phyloP scores from a whole-genome alignment of 2,888 invertebrate genomes.

The Phragmatobia fuliginosa region DNA sequence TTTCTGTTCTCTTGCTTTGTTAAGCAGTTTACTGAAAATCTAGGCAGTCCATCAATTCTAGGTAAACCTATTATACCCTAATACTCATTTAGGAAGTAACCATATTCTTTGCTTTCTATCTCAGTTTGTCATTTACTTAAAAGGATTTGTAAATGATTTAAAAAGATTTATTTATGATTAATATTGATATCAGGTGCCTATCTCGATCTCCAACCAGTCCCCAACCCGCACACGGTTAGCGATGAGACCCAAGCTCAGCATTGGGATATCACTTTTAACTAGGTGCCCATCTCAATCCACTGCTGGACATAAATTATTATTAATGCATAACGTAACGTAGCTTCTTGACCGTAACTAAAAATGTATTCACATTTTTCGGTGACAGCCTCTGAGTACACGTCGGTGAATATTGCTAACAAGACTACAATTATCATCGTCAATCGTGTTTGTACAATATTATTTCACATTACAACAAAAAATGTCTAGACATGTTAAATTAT shows the following conservation, averaged over 20 bases:
- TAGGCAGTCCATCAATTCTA: background rate
- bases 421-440: slow-evolving; percentile 29
- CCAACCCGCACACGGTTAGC: too few species aligned
- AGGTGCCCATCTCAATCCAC: too few species aligned
- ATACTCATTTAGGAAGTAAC: too few species aligned
- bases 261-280: too few species aligned
- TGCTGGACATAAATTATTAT: background rate
- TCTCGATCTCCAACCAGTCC: too few species aligned
- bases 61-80: too few species aligned
- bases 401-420: slow-evolving; percentile 38
- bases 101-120: too few species aligned
- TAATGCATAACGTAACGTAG: background rate
- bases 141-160: too few species aligned
- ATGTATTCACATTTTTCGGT: background rate
- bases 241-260: too few species aligned
- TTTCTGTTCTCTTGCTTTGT: background rate
- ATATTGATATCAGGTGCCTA: too few species aligned
- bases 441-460: slow-evolving; percentile 31
- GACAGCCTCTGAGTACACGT: slow-evolving; percentile 17
- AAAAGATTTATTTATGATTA: too few species aligned
- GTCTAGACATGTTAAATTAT: slow-evolving; percentile 45
- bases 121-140: too few species aligned
- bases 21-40: background rate
- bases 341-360: background rate
- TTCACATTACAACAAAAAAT: slow-evolving; percentile 21